Conservation (phyloP, 2,113 vertebrate genomes). For the Nicator chloris region DNA sequence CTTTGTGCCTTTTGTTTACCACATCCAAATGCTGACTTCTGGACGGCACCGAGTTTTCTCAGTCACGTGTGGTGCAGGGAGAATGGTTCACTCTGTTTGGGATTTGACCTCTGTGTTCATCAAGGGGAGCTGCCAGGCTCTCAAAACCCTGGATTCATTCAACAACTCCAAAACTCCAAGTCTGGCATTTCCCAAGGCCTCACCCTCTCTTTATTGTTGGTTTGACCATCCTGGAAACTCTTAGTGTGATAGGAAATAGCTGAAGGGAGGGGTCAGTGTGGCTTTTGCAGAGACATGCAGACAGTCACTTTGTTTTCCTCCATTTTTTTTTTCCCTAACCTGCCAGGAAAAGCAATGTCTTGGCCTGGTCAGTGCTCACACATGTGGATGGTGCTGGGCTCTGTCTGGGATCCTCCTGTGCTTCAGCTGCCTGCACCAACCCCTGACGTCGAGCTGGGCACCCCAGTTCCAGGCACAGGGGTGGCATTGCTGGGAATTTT, state of each 20-base stretch:
- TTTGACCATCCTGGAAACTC: constrained; percentile 45
- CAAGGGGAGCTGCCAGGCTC: not conserved
- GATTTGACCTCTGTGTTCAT: not conserved
- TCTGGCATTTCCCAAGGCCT: constrained; percentile 29
- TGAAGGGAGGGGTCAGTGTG: constrained; percentile 22
- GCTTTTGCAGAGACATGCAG: not conserved
- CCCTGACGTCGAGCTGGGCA: not conserved
- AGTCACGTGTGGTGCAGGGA: not conserved
- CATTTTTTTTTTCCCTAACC: not conserved
- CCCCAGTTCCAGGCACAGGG: rapidly evolving
- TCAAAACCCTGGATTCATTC: not conserved
- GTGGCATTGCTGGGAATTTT: rapidly evolving
- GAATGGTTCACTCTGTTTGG: not conserved
- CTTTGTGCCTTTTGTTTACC: not conserved
- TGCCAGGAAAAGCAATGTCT: not conserved
- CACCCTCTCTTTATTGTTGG: constrained; percentile 33
- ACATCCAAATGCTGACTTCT: not conserved
- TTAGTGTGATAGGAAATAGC: constrained; percentile 45
- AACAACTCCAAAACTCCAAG: not conserved
- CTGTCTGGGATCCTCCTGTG: not conserved
- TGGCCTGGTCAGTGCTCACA: not conserved
- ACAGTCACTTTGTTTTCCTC: constrained; percentile 6
- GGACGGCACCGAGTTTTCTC: not conserved
- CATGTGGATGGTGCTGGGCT: not conserved
- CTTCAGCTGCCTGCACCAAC: not conserved